Base-by-base conservation (phyloP, 2,797 vertebrate species). In the Saxicola maurus region DNA sequence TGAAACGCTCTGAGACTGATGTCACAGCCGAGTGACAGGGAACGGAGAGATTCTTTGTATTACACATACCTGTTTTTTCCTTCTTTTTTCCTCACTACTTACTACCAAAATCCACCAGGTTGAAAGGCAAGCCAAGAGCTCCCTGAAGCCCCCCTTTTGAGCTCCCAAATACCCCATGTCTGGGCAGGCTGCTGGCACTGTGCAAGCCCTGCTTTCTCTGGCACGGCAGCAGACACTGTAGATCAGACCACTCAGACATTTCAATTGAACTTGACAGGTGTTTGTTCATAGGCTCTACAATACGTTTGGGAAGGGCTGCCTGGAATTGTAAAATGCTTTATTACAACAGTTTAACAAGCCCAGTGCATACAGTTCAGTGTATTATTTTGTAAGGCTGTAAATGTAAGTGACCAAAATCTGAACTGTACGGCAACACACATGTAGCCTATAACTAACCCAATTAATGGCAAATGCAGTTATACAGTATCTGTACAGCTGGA, bases 201-300 rank as follows among this genome's bases (percentile, higher is more conserved):
- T 4, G 46, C 2, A 6, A 91, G 46, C 76, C 51, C 74, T 51
- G 69, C 72, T 55, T 45, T 46, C 78, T 7, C 68, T 35, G 38
- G 71, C 77, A 52, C 0, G 0, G 69, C 89, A 87, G 64, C 81
- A 90, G 73, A 53, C 1, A 0, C 52, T 46, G 61, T 21, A 76
- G 37, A 83, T 85, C 82, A 86, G 87, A 40, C 71, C 83, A 72
- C 79, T 87, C 42, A 73, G 86, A 71, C 57, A 35, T 59, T 73
- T 78, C 92, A 79, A 68, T 67, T 53, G 71, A 85, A 65, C 82
- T 33, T 84, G 93, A 65, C 78, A 92, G 88, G 86, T 93, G 86
- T 77, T 93, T 87, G 87, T 49, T 89, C 91, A 92, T 7, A 35
- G 82, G 62, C 38, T 73, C 82, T 62, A 66, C 62, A 59, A 78